These are phyloP conservation scores for Colletes collaris DNA, from an alignment of 2,888 invertebrate species.

Conservation along the genomic window DNA sequence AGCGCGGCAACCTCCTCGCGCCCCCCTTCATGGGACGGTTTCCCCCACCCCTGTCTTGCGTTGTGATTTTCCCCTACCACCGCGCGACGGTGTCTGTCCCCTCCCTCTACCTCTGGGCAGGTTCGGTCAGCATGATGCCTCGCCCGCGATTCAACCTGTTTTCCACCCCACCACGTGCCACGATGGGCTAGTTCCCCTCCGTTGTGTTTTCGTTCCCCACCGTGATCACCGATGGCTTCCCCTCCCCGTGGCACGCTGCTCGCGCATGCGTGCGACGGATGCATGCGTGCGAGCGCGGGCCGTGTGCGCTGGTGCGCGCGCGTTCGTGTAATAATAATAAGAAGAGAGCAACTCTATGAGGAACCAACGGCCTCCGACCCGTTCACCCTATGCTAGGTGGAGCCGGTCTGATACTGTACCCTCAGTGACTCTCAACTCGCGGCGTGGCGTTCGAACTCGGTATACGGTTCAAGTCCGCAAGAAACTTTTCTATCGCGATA, in stretches of 20 bases:
- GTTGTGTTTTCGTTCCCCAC: slow-evolving; percentile 60
- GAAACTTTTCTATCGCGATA: not conserved
- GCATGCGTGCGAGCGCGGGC: slow-evolving; percentile 58
- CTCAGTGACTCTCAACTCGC: slow-evolving; percentile 75
- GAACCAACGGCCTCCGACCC: slow-evolving; percentile 82
- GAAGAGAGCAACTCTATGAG: slow-evolving; percentile 82
- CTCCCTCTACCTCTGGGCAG: slow-evolving; percentile 32
- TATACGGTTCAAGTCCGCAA: not conserved
- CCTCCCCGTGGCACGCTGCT: slow-evolving; percentile 22
- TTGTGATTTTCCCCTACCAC: slow-evolving; percentile 65
- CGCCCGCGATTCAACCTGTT: slow-evolving; percentile 81
- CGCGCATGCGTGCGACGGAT: slow-evolving; percentile 63
- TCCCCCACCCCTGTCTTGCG: slow-evolving; percentile 37
- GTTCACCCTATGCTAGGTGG: slow-evolving; percentile 82
- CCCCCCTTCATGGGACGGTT: slow-evolving; percentile 40
- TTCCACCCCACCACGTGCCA: slow-evolving; percentile 67
- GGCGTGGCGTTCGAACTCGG: slow-evolving; percentile 7
- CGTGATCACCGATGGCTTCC: slow-evolving; percentile 36
- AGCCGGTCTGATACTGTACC: slow-evolving; percentile 80
- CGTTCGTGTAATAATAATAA: slow-evolving; percentile 80
- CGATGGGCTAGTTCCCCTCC: slow-evolving; percentile 62
- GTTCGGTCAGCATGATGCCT: slow-evolving; percentile 74
- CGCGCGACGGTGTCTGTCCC: slow-evolving; percentile 33
- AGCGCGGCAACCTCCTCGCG: slow-evolving; percentile 77
- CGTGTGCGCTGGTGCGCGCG: slow-evolving; percentile 67